Percentiles rank a stretch among this genome's conserved stretches.
Conservation (phyloP, 2,113 vertebrate genomes). For the Eira barbara region DNA sequence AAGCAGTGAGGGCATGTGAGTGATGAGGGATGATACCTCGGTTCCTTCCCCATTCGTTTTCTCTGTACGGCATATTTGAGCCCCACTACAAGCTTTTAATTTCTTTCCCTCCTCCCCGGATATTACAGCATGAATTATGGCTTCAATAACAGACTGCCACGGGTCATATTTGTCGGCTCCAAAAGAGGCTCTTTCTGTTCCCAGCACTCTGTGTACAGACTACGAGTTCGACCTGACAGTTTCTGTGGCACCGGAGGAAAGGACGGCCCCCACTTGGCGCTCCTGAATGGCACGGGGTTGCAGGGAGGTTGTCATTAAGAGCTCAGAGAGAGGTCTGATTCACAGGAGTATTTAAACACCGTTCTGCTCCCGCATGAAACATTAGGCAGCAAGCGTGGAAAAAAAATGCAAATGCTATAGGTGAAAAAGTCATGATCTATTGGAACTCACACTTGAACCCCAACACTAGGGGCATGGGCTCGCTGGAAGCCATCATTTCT, state of each 20-base stretch:
- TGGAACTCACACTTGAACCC: neutral
- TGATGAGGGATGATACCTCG: rapidly evolving
- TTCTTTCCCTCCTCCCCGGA: neutral
- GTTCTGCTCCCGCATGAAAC: neutral
- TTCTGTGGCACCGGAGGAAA: neutral
- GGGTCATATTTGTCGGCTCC: neutral
- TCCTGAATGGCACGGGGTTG: neutral
- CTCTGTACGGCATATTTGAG: rapidly evolving
- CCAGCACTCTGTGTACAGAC: rapidly evolving
- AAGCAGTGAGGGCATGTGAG: neutral
- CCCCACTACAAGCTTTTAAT: neutral
- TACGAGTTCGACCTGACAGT: neutral
- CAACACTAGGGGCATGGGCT: neutral
- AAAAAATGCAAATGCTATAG: neutral
- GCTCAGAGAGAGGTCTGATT: neutral
- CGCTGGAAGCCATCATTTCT: neutral
- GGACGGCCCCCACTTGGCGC: neutral
- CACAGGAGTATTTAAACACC: neutral
- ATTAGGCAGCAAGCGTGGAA: neutral
- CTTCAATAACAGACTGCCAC: neutral
- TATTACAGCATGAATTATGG: rapidly evolving
- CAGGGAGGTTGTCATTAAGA: neutral
- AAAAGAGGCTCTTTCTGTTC: neutral
- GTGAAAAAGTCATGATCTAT: neutral
- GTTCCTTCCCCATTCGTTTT: neutral